Conservation (phyloP, 2,888 invertebrate species). For the Pterobdella sp. region DNA sequence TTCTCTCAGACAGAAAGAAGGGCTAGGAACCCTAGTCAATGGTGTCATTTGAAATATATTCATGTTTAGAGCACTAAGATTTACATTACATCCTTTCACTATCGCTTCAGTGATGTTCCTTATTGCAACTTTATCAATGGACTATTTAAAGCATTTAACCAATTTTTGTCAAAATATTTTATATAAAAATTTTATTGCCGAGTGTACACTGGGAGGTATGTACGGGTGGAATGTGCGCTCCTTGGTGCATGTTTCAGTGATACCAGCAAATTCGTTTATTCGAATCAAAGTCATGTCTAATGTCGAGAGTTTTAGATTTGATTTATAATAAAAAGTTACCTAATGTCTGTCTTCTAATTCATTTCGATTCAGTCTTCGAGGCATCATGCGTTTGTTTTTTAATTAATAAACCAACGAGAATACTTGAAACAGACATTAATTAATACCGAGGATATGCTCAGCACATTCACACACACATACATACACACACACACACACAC, state of each 20-base stretch:
- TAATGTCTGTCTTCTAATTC: background rate
- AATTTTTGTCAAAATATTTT: background rate
- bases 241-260: background rate
- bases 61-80: conserved; percentile 4
- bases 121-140: conserved; percentile 14
- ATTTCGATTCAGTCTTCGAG: no score
- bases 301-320: background rate
- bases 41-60: background rate
- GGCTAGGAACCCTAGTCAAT: no score
- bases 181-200: conserved; percentile 3
- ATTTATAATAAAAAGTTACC: background rate
- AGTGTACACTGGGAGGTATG: background rate
- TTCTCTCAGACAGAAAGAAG: background rate
- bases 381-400: background rate
- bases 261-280: background rate
- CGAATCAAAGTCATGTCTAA: background rate
- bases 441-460: background rate
- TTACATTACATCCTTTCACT: background rate
- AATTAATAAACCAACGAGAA: background rate
- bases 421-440: background rate
- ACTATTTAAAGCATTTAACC: conserved; percentile 5
- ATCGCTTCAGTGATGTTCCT: conserved; percentile 5
- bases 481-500: background rate
- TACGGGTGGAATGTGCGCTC: background rate
- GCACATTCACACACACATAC: background rate